Evolutionary conservation across 2,888 invertebrate genomes (phyloP).

Genomic region (Meliscaeva auricollis): DNA sequence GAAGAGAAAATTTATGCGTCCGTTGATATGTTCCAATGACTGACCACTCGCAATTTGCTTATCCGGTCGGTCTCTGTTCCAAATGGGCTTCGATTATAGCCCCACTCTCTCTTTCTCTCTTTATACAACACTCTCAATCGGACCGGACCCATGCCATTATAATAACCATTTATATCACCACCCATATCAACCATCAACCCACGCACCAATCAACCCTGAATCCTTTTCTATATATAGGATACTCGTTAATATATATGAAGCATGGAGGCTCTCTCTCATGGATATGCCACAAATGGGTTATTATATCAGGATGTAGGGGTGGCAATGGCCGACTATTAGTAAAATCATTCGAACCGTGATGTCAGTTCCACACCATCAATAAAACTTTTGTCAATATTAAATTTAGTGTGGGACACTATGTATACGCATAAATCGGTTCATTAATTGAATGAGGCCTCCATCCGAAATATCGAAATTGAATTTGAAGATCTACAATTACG

Average conservation of each 20-base stretch:
- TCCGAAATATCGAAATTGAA: background rate
- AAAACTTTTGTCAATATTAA: conserved; percentile 62
- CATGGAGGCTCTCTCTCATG: background rate
- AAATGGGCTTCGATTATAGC: conserved; percentile 68
- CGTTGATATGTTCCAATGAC: conserved; percentile 71
- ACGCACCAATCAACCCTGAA: conserved; percentile 35
- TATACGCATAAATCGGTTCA: conserved; percentile 20
- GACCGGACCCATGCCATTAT: background rate
- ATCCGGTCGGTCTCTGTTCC: conserved; percentile 36
- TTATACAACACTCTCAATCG: conserved; percentile 22
- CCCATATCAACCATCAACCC: conserved; percentile 13
- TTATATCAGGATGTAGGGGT: conserved; percentile 45
- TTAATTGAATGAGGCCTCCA: conserved; percentile 1
- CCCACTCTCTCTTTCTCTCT: conserved; percentile 13
- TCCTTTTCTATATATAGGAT: background rate
- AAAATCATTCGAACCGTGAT: conserved; percentile 46
- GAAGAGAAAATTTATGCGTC: conserved; percentile 59
- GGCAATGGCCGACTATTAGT: conserved; percentile 60
- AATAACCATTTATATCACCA: conserved; percentile 23
- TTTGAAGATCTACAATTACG: background rate
- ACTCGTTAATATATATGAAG: background rate
- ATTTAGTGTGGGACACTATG: conserved; percentile 24
- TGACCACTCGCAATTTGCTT: conserved; percentile 67
- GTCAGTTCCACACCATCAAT: conserved; percentile 37
- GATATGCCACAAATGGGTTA: conserved; percentile 63